phyloP scores from a whole-genome alignment of 2,113 vertebrate genomes.

The Ciconia boyciana region DNA sequence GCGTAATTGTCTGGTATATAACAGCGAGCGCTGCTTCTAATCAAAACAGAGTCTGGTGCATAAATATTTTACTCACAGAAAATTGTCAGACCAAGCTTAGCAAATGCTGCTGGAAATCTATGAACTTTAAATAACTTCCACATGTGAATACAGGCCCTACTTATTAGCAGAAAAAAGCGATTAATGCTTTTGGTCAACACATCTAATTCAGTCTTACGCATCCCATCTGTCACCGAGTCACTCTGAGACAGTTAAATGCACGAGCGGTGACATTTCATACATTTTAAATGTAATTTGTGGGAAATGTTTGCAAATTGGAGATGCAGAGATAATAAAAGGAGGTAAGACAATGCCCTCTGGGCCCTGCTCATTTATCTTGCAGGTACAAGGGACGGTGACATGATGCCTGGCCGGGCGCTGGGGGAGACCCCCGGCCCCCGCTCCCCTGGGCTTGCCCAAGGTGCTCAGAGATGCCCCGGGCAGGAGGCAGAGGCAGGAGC shows the following conservation, averaged over 20 bases:
- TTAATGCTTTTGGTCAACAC: slow-evolving; percentile 1
- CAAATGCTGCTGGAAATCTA: not conserved
- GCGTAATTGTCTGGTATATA: not conserved
- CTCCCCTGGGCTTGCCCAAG: not conserved
- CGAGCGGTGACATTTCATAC: not conserved
- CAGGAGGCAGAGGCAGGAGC: not conserved
- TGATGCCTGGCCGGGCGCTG: rapidly evolving
- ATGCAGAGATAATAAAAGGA: not conserved
- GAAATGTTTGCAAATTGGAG: not conserved
- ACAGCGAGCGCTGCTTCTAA: not conserved
- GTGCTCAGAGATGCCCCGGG: rapidly evolving
- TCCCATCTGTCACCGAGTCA: not conserved
- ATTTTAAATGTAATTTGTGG: slow-evolving; percentile 3
- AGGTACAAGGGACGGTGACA: not conserved
- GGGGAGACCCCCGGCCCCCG: rapidly evolving
- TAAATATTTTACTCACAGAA: not conserved
- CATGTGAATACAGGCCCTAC: not conserved
- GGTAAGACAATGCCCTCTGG: not conserved
- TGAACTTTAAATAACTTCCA: slow-evolving; percentile 17
- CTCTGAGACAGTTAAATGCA: not conserved
- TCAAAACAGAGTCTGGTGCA: not conserved
- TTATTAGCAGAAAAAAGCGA: not conserved
- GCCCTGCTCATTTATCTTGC: not conserved
- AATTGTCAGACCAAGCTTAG: not conserved
- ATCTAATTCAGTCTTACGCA: not conserved